Evolutionary conservation across 2,113 vertebrate species (phyloP).

Genomic region (Menura novaehollandiae): DNA sequence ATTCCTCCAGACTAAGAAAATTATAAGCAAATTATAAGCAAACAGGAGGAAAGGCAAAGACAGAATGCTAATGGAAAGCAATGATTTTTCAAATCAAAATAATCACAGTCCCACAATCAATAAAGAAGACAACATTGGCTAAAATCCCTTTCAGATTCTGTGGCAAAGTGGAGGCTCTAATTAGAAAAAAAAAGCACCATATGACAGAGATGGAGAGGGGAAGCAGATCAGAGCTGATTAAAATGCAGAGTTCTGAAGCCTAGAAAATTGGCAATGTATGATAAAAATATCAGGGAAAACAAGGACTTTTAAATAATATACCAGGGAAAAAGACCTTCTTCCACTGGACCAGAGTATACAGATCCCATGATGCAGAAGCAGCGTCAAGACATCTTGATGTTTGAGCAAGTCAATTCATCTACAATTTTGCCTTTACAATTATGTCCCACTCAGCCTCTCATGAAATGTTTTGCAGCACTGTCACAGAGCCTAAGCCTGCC

Average conservation of each 20-base stretch:
- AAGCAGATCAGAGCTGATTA: background rate
- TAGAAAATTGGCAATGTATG: background rate
- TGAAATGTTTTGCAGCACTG: background rate
- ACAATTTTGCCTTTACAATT: background rate
- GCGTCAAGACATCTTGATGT: fast-evolving
- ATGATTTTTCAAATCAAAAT: background rate
- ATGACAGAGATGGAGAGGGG: background rate
- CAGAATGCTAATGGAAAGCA: slow-evolving; percentile 30
- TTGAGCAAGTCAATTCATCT: too few species aligned
- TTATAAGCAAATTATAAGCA: background rate
- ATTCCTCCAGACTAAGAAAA: background rate
- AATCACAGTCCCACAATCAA: background rate
- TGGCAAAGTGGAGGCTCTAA: background rate
- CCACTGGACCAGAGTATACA: background rate
- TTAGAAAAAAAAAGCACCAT: background rate
- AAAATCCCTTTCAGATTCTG: background rate
- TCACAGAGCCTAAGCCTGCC: background rate
- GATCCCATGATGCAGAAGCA: background rate
- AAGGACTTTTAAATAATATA: background rate
- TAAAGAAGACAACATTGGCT: slow-evolving; percentile 8
- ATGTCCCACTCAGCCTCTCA: background rate
- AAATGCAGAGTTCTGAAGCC: background rate
- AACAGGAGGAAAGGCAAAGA: background rate
- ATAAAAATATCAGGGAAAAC: background rate
- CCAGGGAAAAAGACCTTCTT: background rate